phyloP scores from a whole-genome alignment of 2,113 vertebrate species.

The Microtus pennsylvanicus region DNA sequence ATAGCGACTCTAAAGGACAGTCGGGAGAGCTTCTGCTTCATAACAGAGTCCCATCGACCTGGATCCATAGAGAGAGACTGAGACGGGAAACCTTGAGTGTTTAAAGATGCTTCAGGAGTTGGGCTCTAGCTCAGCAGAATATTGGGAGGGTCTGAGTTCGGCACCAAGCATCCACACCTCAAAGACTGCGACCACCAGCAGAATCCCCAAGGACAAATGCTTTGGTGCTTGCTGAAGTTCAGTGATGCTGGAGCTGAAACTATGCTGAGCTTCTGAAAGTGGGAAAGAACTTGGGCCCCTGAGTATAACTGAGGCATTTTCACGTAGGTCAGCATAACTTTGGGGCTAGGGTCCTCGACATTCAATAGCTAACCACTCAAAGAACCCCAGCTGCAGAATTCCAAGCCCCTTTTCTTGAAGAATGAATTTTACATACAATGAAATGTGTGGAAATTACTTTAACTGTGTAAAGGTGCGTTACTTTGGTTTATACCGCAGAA shows the following conservation, averaged over 20 bases:
- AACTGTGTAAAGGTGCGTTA: too few species aligned
- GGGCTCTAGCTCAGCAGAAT: not conserved
- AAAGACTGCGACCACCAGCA: not conserved
- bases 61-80: not conserved
- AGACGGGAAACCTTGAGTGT: not conserved
- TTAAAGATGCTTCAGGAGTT: not conserved
- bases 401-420: not conserved
- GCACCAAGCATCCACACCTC: too few species aligned
- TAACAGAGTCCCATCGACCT: not conserved
- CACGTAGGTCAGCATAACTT: not conserved
- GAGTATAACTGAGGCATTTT: not conserved
- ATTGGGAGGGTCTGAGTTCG: not conserved
- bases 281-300: not conserved
- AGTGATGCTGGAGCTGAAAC: too few species aligned
- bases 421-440: not conserved
- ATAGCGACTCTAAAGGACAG: not conserved
- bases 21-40: not conserved
- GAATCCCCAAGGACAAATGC: not conserved
- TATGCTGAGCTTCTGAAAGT: not conserved
- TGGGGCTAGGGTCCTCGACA: not conserved
- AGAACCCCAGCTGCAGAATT: not conserved
- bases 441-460: too few species aligned
- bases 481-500: too few species aligned
- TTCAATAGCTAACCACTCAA: too few species aligned
- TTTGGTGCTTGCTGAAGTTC: not conserved